Evolutionary conservation across 2,888 invertebrate genomes (phyloP), one percentile per base, ranked within the genome.

Genomic region (Boloria euphrosyne): DNA sequence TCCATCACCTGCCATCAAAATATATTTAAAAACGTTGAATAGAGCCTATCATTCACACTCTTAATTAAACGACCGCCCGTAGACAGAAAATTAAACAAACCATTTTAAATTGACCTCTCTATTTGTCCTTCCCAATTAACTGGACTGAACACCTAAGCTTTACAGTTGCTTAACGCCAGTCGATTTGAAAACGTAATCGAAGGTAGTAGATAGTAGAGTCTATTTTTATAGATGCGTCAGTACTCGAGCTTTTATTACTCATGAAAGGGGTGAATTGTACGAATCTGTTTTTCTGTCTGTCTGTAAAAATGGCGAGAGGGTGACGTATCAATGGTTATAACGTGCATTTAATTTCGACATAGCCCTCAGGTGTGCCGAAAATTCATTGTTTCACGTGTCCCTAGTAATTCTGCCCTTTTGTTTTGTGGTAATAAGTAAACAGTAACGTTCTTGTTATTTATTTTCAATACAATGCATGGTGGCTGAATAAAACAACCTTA

Each of bases 31-130:
- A 57, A 13, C 46, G 16, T 46, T 78, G 74, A 85, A 85, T 82
- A 82, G 79, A 78, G 79, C 80, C 83, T 82, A 84, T 87, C 87
- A 83, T 85, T 87, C 86, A 85, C 87, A 86, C 89, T 87, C 84
- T 86, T 89, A 89, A 90, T 89, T 89, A 89, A 84, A 75, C 79
- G 79, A 74, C 76, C 22, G 4, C 57, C 80, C 78, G 78, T 78
- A 78, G 82, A 77, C 77, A 73, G 71, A 75, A 82, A 81, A 81
- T 81, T 79, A 84, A 82, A 85, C 80, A 81, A 82, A 88, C 89
- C 86, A 69, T 72, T 71, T 60, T 80, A 77, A 75, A 69, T 71
- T 78, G 87, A 82, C 72, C 84, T 71, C 57, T 68, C 69, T 69
- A 62, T 71, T 57, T 66, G 63, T 63, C 53, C 46, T 71, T 67